Evolutionary conservation across 2,888 invertebrate species (phyloP).

Genomic region (Eumerus sabulonum): DNA sequence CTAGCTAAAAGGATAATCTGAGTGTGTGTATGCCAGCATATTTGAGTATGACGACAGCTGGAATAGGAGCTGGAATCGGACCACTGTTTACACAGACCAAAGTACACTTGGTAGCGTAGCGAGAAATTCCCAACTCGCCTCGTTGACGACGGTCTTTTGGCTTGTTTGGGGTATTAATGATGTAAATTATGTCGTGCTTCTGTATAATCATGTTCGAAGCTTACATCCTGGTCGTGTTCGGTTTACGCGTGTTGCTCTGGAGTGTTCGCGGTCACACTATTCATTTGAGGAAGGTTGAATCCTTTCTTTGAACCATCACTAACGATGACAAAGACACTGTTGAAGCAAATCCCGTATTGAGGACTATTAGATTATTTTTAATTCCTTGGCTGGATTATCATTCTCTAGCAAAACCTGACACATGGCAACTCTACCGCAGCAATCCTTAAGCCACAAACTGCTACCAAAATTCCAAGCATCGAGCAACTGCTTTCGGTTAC

Average conservation of each 20-base stretch:
- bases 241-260: conserved; percentile 15
- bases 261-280: conserved; percentile 16
- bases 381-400: too few relatives aligned
- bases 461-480: conserved; percentile 22
- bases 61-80: conserved; percentile 22
- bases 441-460: conserved; percentile 1
- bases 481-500: conserved; percentile 31
- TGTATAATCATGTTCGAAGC: conserved; percentile 52
- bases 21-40: conserved; percentile 22
- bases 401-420: too few relatives aligned
- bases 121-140: conserved; percentile 36
- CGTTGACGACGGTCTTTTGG: conserved; percentile 13
- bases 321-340: too few relatives aligned
- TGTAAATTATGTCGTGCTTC: conserved; percentile 57
- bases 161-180: conserved; percentile 52
- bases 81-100: conserved; percentile 40
- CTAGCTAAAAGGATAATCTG: conserved; percentile 39
- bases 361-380: too few relatives aligned
- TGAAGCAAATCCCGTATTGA: too few relatives aligned
- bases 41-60: conserved; percentile 15
- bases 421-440: conserved; percentile 28
- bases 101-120: conserved; percentile 40
- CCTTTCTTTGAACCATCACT: too few relatives aligned
- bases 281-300: conserved; percentile 28
- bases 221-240: conserved; percentile 3